Evolutionary conservation across 2,113 vertebrate genomes (phyloP).

Genomic region (Mus pahari): DNA sequence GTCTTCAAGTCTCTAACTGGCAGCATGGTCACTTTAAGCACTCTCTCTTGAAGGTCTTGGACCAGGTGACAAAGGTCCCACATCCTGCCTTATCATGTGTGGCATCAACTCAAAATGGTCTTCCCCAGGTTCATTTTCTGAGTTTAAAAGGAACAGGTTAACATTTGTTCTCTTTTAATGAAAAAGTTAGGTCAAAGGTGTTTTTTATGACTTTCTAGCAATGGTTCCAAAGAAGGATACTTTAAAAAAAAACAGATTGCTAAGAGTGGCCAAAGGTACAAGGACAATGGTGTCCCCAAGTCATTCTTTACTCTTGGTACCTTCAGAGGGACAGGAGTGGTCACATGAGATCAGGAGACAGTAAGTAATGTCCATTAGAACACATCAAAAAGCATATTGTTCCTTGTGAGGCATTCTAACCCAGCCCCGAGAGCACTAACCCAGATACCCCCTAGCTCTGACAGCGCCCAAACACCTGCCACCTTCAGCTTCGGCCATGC

Average conservation of each 20-base stretch:
- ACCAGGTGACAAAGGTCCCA: neutral
- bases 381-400: neutral
- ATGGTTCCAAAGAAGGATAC: neutral
- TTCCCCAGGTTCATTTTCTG: slow-evolving; percentile 32
- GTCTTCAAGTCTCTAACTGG: neutral
- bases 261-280: neutral
- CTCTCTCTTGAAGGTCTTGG: neutral
- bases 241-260: slow-evolving; percentile 29
- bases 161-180: slow-evolving; percentile 38
- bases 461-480: neutral
- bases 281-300: neutral
- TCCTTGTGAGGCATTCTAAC: neutral
- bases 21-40: neutral
- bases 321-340: neutral
- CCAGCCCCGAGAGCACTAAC: no score
- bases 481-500: neutral
- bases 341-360: neutral
- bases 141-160: slow-evolving; percentile 20
- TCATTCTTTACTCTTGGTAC: slow-evolving; percentile 15
- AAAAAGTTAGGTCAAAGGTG: slow-evolving; percentile 4
- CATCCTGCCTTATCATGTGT: neutral
- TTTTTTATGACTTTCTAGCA: slow-evolving; percentile 51
- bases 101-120: neutral
- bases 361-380: neutral
- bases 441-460: neutral